Evolutionary conservation across 2,888 invertebrate genomes (phyloP).

Genomic region (Antheraea yamamai): DNA sequence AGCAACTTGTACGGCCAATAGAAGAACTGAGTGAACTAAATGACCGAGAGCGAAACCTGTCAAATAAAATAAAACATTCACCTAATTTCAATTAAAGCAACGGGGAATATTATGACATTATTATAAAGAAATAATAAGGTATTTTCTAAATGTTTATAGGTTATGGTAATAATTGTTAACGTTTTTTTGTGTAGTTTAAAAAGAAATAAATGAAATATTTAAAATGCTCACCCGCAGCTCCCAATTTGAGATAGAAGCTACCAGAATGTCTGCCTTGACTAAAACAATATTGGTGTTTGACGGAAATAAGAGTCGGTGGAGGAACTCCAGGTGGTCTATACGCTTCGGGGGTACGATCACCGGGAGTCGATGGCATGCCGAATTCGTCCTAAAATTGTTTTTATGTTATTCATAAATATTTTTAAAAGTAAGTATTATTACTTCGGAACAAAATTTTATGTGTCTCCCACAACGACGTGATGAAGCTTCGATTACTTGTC

Average conservation of each 20-base stretch:
- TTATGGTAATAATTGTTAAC: neutral
- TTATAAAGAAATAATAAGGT: neutral
- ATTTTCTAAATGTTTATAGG: neutral
- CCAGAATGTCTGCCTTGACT: constrained; percentile 86
- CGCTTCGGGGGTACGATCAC: constrained; percentile 55
- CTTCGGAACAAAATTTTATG: no score
- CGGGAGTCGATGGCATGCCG: constrained; percentile 36
- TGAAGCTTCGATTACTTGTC: no score
- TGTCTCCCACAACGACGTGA: no score
- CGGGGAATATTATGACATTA: no score
- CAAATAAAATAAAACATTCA: constrained; percentile 24
- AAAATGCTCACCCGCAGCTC: constrained; percentile 83
- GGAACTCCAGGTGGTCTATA: constrained; percentile 48
- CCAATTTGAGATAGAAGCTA: constrained; percentile 88
- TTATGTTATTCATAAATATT: neutral
- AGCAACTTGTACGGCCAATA: constrained; percentile 86
- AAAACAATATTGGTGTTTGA: constrained; percentile 84
- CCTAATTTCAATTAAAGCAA: no score
- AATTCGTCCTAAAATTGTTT: constrained; percentile 43
- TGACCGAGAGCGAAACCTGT: constrained; percentile 90
- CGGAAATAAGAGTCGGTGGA: constrained; percentile 65
- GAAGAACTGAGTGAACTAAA: constrained; percentile 87
- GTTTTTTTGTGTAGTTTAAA: no score
- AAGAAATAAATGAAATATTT: constrained; percentile 1
- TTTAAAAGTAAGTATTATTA: neutral